Percentiles rank a stretch among this genome's conserved stretches.
Conservation (phyloP, 2,888 invertebrate genomes). For the Aphodius granarius region DNA sequence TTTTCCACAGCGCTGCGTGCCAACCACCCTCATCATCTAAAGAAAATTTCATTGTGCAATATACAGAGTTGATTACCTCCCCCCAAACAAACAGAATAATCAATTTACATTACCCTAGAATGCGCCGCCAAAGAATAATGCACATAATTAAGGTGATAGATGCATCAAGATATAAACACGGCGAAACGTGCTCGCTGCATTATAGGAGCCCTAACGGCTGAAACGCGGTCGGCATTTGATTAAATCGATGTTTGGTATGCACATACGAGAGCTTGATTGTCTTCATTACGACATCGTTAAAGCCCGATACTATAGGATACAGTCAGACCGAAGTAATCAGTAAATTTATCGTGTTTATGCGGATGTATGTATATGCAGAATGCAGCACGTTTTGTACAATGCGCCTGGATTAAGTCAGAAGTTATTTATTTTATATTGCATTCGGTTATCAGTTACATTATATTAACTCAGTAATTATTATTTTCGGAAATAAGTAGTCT, state of each 20-base stretch:
- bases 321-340: slow-evolving; percentile 3
- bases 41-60: background rate
- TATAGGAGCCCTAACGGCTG: background rate
- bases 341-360: slow-evolving; percentile 7
- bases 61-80: background rate
- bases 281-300: slow-evolving; percentile 11
- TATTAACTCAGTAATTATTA: too few species aligned
- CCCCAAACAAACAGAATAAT: slow-evolving; percentile 8
- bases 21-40: background rate
- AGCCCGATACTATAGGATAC: background rate
- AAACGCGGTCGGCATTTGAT: background rate
- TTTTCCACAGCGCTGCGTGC: background rate
- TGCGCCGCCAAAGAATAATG: slow-evolving; percentile 1
- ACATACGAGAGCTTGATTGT: slow-evolving; percentile 4
- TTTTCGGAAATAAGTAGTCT: too few species aligned
- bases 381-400: background rate
- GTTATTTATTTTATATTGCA: too few species aligned
- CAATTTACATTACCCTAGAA: background rate
- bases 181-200: background rate
- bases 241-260: slow-evolving; percentile 10
- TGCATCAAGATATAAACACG: background rate
- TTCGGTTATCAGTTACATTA: too few species aligned
- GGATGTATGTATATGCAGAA: background rate
- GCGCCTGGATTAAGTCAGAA: too few species aligned
- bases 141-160: background rate